Evolutionary conservation across 2,113 vertebrate species (phyloP), one percentile per base, ranked within the genome.

Genomic region (Cacatua alba): DNA sequence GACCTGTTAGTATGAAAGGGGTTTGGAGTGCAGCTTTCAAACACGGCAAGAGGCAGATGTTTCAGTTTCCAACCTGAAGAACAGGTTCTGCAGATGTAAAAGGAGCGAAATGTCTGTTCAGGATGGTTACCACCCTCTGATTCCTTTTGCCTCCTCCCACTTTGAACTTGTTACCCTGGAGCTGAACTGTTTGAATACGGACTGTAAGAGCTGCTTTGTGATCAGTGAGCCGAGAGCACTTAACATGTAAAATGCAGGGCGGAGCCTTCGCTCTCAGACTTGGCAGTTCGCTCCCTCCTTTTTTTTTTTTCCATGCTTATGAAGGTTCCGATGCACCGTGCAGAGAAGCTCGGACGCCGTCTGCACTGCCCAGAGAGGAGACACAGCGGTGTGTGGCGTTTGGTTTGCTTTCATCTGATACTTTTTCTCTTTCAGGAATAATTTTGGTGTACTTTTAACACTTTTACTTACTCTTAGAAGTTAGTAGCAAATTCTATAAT

Each of bases 131-230:
- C 94, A 43, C 94, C 96, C 92, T 94, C 68, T 20, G 75, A 44
- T n/a, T 57, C 62, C 88, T 44, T 44, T 16, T 76, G 82, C 91
- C 93, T 97, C 97, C 97, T 97, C 97, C 97, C 88, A 94, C 96
- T 95, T 80, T 95, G 95, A 97, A 97, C 96, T 97, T 96, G 97
- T 97, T 97, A 94, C 97, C 97, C 97, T 97, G 97, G 96, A 98
- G 97, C 97, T 44, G 93, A 97, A 68, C 96, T 95, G 96, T 96
- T 97, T 90, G 97, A 96, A 71, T 78, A 84, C 93, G 93, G 94
- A 46, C 86, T 94, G 64, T 33, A 16, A 35, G 68, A 91, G 86
- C 87, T 55, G 90, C 95, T 90, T 80, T 95, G 96, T 86, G 88
- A 91, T 52, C 83, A 9, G 55, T 10, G 90, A 77, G 85, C 92